phyloP scores from a whole-genome alignment of 2,113 vertebrate species.

The Scortum barcoo region DNA sequence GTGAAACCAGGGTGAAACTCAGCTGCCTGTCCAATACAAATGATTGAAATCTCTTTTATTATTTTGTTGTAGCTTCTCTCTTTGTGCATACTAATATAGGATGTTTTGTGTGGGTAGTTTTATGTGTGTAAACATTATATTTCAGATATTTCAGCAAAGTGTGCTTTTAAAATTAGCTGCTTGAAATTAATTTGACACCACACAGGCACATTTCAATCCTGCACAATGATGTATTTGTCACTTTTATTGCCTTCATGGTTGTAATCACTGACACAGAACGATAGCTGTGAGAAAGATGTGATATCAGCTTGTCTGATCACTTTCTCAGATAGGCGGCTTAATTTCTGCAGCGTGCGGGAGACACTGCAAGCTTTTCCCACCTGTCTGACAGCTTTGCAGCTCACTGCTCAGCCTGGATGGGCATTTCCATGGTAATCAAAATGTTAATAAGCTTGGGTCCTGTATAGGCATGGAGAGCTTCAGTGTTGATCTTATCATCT shows the following conservation, averaged over 20 bases:
- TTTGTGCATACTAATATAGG: background rate
- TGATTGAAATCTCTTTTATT: background rate
- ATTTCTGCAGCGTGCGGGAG: background rate
- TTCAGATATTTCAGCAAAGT: background rate
- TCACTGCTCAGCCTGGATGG: background rate
- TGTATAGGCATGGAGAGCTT: conserved; percentile 16
- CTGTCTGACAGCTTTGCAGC: conserved; percentile 48
- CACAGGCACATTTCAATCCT: background rate
- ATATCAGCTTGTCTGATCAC: background rate
- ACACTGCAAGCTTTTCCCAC: conserved; percentile 20
- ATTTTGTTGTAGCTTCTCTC: background rate
- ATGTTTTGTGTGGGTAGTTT: background rate
- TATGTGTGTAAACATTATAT: background rate
- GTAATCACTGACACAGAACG: background rate
- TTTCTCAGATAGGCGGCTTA: background rate
- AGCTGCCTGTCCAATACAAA: background rate
- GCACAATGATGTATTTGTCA: background rate
- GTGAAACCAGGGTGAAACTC: conserved; percentile 6
- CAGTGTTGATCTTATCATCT: background rate
- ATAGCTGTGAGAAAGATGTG: background rate
- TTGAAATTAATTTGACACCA: background rate
- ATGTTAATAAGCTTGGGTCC: background rate
- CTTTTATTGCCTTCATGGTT: background rate
- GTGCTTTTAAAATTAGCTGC: background rate
- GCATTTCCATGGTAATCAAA: conserved; percentile 29